These are phyloP conservation scores for Ephestia elutella DNA, from an alignment of 1,140 invertebrate species.

Conservation along the genomic window DNA sequence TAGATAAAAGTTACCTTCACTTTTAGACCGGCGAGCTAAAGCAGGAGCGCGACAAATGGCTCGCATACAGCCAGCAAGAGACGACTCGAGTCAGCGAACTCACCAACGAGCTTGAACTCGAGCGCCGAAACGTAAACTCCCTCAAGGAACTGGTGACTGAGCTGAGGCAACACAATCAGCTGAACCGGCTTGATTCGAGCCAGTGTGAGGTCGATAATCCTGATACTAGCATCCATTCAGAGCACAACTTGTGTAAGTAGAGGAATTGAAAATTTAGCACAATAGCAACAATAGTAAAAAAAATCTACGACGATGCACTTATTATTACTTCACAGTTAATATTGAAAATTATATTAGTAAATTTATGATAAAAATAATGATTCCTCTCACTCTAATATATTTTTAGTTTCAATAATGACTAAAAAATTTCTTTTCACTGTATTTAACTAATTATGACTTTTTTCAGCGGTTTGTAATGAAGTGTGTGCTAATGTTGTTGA, in stretches of 20 bases:
- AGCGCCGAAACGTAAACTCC: conserved; percentile 30
- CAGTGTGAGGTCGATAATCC: conserved; percentile 57
- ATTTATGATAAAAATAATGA: no score
- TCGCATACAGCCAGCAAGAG: conserved; percentile 44
- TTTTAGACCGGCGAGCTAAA: conserved; percentile 49
- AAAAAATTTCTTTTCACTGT: no score
- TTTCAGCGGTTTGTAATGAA: conserved; percentile 57
- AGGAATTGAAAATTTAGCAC: no score
- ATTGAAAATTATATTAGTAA: no score
- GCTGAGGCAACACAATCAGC: conserved; percentile 45
- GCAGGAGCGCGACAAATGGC: conserved; percentile 54
- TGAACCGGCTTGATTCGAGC: conserved; percentile 47
- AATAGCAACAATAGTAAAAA: no score
- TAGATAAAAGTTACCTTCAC: no score
- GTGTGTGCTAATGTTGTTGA: conserved; percentile 59
- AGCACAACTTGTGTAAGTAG: conserved; percentile 55
- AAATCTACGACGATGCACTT: no score
- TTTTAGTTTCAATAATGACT: no score
- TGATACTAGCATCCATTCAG: conserved; percentile 47
- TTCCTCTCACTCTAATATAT: no score
- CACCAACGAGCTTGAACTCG: conserved; percentile 41
- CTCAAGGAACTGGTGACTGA: conserved; percentile 48
- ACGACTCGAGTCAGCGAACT: conserved; percentile 28
- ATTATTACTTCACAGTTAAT: no score
- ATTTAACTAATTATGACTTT: conserved; percentile 9